A percentile compares a stretch with the other conserved stretches of the same genome.
These are phyloP conservation scores for Resseliella maxima DNA, from an alignment of 2,888 invertebrate species.

Conservation along the genomic window DNA sequence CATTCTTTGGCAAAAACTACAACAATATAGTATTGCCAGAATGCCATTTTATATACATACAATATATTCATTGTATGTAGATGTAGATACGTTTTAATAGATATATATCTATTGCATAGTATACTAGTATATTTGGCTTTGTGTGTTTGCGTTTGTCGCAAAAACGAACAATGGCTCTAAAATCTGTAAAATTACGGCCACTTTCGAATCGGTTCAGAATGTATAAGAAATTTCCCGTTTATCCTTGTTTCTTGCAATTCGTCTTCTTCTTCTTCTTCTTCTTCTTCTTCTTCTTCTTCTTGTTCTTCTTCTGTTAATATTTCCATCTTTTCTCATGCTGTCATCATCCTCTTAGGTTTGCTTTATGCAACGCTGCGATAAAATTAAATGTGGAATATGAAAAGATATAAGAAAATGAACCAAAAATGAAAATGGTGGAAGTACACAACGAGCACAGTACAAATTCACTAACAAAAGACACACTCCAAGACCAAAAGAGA, in stretches of 20 bases:
- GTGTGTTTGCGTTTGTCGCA: not conserved
- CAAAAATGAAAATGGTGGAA: not conserved
- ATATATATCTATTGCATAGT: not conserved
- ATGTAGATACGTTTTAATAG: no score
- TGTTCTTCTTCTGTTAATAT: not conserved
- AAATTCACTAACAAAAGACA: not conserved
- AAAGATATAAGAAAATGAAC: not conserved
- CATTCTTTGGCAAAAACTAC: slow-evolving; percentile 1
- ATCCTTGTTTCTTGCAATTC: not conserved
- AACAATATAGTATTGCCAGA: no score
- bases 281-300: not conserved
- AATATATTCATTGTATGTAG: no score
- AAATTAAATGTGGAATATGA: not conserved
- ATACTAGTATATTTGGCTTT: not conserved
- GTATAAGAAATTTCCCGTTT: not conserved
- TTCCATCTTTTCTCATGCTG: not conserved
- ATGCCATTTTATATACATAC: no score
- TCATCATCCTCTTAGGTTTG: not conserved
- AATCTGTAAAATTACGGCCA: not conserved
- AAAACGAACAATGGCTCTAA: not conserved
- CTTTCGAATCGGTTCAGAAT: slow-evolving; percentile 1
- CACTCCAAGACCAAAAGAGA: not conserved
- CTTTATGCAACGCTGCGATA: slow-evolving; percentile 23
- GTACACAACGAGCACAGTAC: not conserved
- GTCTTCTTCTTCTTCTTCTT: not conserved